Conservation (phyloP, 2,113 vertebrate species). For the Cnemophilus loriae region DNA sequence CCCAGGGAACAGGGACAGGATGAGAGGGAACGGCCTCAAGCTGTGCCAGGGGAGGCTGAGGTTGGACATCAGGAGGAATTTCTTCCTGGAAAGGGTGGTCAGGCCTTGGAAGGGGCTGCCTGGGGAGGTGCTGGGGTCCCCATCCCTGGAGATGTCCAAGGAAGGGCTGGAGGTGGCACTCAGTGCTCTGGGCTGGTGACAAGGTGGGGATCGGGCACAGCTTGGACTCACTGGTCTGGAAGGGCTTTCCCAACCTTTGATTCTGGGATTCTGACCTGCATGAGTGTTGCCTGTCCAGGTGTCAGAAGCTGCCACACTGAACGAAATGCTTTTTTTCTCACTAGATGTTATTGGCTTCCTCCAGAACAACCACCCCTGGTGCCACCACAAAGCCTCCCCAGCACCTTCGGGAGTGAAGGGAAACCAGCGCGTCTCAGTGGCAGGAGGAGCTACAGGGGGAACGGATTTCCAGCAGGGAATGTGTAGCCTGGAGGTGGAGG, state of each 20-base stretch:
- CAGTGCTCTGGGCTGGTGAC: not conserved
- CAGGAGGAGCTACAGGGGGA: not conserved
- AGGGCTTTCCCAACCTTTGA: accelerated
- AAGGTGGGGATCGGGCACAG: accelerated
- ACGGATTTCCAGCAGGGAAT: not conserved
- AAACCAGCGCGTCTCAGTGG: accelerated
- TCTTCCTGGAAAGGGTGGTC: accelerated
- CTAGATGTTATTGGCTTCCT: accelerated
- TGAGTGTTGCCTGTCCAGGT: not conserved
- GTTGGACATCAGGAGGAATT: not conserved
- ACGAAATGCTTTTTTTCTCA: not conserved
- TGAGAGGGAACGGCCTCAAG: accelerated
- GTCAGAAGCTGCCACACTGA: not conserved
- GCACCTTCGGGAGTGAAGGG: too few species aligned
- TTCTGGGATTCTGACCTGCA: not conserved
- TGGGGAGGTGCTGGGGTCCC: not conserved
- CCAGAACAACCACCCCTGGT: accelerated
- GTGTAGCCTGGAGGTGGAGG: not conserved
- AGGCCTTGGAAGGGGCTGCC: not conserved
- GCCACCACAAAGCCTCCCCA: not conserved
- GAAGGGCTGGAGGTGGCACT: not conserved
- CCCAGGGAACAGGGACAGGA: not conserved
- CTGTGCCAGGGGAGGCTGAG: not conserved
- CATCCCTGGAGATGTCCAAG: not conserved
- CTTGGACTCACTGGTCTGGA: accelerated